Percentiles rank a stretch among this genome's conserved stretches.
phyloP scores from a whole-genome alignment of 2,888 invertebrate species.

The Dicyrtomina minuta region DNA sequence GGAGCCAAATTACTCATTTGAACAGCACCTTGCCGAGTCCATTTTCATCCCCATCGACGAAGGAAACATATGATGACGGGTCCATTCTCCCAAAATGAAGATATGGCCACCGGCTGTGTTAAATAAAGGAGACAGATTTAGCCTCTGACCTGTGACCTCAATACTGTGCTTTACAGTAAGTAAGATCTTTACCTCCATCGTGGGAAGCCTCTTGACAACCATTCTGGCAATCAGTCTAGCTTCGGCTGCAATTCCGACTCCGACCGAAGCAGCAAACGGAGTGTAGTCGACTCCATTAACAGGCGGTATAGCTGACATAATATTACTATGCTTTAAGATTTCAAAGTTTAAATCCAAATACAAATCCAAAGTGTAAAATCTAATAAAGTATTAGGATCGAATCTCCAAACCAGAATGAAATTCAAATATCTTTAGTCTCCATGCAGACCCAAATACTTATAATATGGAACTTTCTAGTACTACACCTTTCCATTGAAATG shows the following conservation, averaged over 20 bases:
- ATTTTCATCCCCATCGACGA: slow-evolving; percentile 29
- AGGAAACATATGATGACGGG: slow-evolving; percentile 21
- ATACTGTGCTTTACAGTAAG: neutral
- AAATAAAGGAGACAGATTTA: too few species aligned
- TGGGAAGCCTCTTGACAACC: neutral
- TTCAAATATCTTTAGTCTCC: too few species aligned
- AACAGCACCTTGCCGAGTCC: slow-evolving; percentile 2
- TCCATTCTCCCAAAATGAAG: slow-evolving; percentile 12
- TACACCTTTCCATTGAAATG: too few species aligned
- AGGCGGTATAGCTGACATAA: too few species aligned
- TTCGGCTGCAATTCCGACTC: slow-evolving; percentile 9
- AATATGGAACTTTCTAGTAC: too few species aligned
- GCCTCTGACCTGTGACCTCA: too few species aligned
- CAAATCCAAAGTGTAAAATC: too few species aligned
- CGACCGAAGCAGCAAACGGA: neutral
- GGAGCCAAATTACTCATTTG: slow-evolving; percentile 6
- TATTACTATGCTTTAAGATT: too few species aligned
- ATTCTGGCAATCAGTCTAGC: neutral
- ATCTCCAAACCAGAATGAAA: too few species aligned
- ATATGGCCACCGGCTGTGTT: neutral
- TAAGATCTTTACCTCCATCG: slow-evolving; percentile 9
- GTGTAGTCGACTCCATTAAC: neutral
- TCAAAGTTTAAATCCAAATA: too few species aligned
- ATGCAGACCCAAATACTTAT: too few species aligned
- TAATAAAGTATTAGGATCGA: too few species aligned